phyloP scores from a whole-genome alignment of 2,113 vertebrate species.

The Xyrauchen texanus region DNA sequence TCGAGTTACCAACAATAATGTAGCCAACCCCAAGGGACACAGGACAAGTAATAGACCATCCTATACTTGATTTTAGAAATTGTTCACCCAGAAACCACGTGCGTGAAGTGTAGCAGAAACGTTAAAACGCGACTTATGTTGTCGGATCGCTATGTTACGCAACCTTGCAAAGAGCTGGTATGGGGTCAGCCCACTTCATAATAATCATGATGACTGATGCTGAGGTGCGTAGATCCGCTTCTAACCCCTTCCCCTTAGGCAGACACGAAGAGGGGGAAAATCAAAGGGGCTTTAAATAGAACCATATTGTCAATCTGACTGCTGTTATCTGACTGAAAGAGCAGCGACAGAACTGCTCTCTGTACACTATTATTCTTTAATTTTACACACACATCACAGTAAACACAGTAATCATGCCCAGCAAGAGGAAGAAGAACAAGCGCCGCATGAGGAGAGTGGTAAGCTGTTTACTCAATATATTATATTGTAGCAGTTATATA shows the following conservation, averaged over 20 bases:
- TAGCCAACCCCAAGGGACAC: too few species aligned
- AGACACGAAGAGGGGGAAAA: background rate
- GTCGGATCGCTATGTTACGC: background rate
- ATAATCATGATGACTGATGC: constrained; percentile 6
- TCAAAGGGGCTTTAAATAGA: constrained; percentile 63
- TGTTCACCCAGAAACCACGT: too few species aligned
- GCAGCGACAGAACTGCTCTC: constrained; percentile 8
- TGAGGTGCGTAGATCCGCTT: background rate
- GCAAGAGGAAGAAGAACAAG: constrained; percentile 75
- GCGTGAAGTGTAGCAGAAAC: too few species aligned
- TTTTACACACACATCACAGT: background rate
- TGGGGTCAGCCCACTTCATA: constrained; percentile 9
- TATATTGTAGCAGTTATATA: too few species aligned
- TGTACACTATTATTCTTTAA: background rate
- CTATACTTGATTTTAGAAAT: too few species aligned
- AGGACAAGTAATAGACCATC: too few species aligned
- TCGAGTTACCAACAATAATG: too few species aligned
- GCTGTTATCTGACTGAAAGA: constrained; percentile 26
- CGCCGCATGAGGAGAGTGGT: constrained; percentile 70
- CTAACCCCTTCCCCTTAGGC: background rate
- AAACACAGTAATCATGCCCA: constrained; percentile 64
- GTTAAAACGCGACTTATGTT: too few species aligned
- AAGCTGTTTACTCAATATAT: constrained; percentile 45
- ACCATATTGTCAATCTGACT: constrained; percentile 22
- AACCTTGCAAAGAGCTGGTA: background rate